Evolutionary conservation across 2,797 vertebrate genomes (phyloP), one percentile per base, ranked within the genome.

Genomic region (Threskiornis aethiopicus): DNA sequence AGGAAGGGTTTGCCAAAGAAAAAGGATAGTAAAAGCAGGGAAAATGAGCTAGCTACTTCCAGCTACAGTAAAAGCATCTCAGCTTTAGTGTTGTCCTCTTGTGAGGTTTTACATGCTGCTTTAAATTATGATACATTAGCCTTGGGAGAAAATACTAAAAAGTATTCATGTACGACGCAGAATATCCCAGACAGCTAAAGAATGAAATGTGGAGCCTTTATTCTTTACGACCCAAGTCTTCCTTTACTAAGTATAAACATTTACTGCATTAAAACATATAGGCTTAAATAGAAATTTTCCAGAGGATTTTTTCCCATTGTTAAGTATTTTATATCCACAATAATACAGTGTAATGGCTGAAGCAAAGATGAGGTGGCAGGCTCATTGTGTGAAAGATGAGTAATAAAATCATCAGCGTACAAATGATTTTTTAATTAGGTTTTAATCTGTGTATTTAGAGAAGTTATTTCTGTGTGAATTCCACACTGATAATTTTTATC

Each of bases 391-490:
- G 97, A 97, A 98, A 97, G 97, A 98, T 98, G 98, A 98, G 97
- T 98, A 98, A 98, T 99, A 98, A 98, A 99, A 99, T 98, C 98
- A 98, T 98, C 98, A 98, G 95, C 96, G 96, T 98, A 98, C 98
- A 99, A 99, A 99, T 99, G 98, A 98, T 98, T 99, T 99, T 99
- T 99, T 99, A 99, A 99, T 99, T 98, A 98, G 98, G 98, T 98
- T 98, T 98, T 99, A 98, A 98, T 98, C 98, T 98, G 98, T 98
- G 98, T 98, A 96, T 99, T 98, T 98, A 98, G 98, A 97, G 97
- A 98, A 98, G 98, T 98, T 98, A 98, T 98, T 98, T 98, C 98
- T 96, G 97, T 97, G 96, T 92, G 97, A 98, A 98, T 98, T 97
- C 97, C 96, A 97, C 97, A 92, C 98, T 98, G 98, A 99, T 98